Conservation (phyloP, 2,888 invertebrate genomes). For the Pelosia muscerda region DNA sequence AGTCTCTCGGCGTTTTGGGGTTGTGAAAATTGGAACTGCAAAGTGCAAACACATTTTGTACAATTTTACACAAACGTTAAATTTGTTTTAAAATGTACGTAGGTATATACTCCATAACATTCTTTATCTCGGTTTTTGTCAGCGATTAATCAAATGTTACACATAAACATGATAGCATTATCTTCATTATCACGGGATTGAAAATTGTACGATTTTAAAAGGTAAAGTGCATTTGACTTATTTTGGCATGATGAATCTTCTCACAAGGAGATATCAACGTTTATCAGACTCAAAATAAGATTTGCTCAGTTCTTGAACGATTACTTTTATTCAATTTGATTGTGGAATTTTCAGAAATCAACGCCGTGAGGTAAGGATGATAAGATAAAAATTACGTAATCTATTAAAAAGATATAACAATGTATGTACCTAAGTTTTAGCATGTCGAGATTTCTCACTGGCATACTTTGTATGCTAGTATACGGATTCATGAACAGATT, state of each 20-base stretch:
- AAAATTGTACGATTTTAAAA: slow-evolving; percentile 13
- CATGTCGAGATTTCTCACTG: slow-evolving; percentile 3
- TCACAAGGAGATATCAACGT: background rate
- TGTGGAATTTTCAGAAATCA: slow-evolving; percentile 42
- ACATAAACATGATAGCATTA: slow-evolving; percentile 22
- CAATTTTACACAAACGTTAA: slow-evolving; percentile 4
- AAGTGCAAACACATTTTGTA: background rate
- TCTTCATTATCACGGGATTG: slow-evolving; percentile 29
- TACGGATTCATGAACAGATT: too few species aligned
- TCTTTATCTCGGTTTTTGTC: slow-evolving; percentile 24
- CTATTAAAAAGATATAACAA: slow-evolving; percentile 39
- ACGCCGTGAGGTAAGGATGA: slow-evolving; percentile 39
- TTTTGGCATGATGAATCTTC: background rate
- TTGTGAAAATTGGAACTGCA: slow-evolving; percentile 13
- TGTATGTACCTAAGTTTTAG: slow-evolving; percentile 35
- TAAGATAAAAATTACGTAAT: slow-evolving; percentile 49
- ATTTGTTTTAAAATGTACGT: background rate
- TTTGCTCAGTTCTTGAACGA: background rate
- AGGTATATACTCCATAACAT: slow-evolving; percentile 5
- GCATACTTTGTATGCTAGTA: background rate
- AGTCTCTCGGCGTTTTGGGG: slow-evolving; percentile 21
- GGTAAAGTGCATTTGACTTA: slow-evolving; percentile 23
- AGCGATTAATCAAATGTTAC: slow-evolving; percentile 25
- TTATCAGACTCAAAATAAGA: background rate
- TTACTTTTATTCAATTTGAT: slow-evolving; percentile 15